Conservation (phyloP, 1,140 invertebrate genomes). For the Leguminivora glycinivorella region DNA sequence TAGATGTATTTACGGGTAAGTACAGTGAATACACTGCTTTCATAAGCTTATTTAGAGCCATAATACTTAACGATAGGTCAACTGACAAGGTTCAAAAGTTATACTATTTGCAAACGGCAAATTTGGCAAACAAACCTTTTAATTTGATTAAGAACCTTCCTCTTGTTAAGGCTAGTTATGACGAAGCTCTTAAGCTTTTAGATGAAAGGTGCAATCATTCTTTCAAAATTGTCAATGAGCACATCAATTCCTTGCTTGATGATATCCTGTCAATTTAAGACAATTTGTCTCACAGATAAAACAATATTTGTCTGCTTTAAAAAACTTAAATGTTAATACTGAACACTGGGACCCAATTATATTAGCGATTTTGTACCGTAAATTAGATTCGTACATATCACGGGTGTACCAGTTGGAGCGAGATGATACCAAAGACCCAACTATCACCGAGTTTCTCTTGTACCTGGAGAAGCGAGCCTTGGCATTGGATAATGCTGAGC, state of each 20-base stretch:
- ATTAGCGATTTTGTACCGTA: conserved; percentile 9
- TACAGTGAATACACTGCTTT: conserved; percentile 21
- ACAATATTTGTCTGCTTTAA: not conserved
- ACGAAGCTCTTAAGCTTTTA: not conserved
- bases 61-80: conserved; percentile 12
- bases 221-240: conserved; percentile 20
- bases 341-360: conserved; percentile 1
- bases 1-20: not conserved
- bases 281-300: not conserved
- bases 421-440: not conserved
- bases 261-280: not conserved
- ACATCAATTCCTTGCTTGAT: conserved; percentile 19
- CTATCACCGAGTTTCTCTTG: not conserved
- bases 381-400: conserved; percentile 27
- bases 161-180: not conserved
- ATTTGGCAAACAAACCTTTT: not conserved
- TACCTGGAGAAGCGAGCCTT: conserved; percentile 27
- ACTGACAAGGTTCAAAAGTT: conserved; percentile 19
- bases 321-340: not conserved
- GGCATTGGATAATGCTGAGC: conserved; percentile 27
- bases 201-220: conserved; percentile 7
- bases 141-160: conserved; percentile 26
- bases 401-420: conserved; percentile 27
- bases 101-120: conserved; percentile 21
- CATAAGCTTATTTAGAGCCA: conserved; percentile 11